Base-by-base conservation (phyloP, 1,140 invertebrate genomes). In the Eupristina koningsbergeri region DNA sequence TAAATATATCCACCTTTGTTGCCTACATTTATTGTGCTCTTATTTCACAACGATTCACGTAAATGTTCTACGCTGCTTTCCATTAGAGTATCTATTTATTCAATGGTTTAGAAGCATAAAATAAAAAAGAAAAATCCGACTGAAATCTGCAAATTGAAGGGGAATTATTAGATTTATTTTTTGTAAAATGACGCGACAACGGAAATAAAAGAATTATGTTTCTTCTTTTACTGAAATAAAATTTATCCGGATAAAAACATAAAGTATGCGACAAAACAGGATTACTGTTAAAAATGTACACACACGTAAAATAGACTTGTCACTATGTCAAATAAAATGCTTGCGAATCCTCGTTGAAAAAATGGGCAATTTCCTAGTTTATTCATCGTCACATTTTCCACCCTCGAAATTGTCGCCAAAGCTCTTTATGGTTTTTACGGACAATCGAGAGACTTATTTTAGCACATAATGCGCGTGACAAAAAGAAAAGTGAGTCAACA, bases 401-500 rank as follows among this genome's bases (percentile, higher is more conserved):
- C 34, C 67, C 71, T 58, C 80, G 63, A 19, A 80, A 73, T 67
- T 69, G 83, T 84, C 77, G 61, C 34, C 74, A 22, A 22, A 19
- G 39, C 61, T 73, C 77, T 84, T 84, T 84, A 82, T 78, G 71
- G 61, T 81, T 85, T 84, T 77, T 47, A 77, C 79, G 84, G 75
- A 85, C 80, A 85, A 86, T 87, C 86, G 86, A 76, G 67, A 75
- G 74, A 88, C 78, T 79, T 79, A 84, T 85, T 86, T 86, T 53
- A 1, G 82, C 75, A 74, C 73, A 71, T 76, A 79, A 36, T 63
- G 64, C 50, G 76, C 64, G 71, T 80, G 74, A 31, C 76, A 78
- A 75, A 26, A 50, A 85, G 83, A 61, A 75, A 69, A 58, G 67
- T 13, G 36, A 74, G 67, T 31, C 36, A 69, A 71, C 45, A 69